Percentiles rank a stretch among this genome's conserved stretches.
phyloP scores from a whole-genome alignment of 2,797 vertebrate species.

The Eulemur mongoz region DNA sequence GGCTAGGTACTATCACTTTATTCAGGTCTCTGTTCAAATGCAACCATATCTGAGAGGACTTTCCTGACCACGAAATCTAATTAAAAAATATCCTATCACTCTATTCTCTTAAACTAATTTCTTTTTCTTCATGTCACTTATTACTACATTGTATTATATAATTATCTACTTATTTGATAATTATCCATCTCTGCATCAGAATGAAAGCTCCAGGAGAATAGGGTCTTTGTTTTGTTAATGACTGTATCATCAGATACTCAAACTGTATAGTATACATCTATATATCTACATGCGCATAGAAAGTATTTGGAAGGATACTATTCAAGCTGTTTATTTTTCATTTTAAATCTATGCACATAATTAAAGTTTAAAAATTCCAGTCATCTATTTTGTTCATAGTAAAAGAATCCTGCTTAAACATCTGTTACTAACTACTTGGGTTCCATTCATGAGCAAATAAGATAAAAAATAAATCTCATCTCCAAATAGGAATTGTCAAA shows the following conservation, averaged over 20 bases:
- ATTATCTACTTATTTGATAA: constrained; percentile 39
- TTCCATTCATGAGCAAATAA: constrained; percentile 45
- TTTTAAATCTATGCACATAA: constrained; percentile 34
- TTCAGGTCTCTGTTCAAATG: background rate
- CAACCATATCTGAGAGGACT: background rate
- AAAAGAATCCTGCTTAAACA: background rate
- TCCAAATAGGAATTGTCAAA: background rate
- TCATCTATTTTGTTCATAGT: background rate
- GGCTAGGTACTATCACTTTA: background rate
- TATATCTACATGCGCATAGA: background rate
- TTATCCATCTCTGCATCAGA: background rate
- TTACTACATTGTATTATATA: background rate
- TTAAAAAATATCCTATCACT: background rate
- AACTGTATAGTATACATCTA: background rate
- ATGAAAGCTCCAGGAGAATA: background rate
- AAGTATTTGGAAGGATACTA: background rate
- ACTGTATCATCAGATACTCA: background rate
- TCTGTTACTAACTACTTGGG: background rate
- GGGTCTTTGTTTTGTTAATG: constrained; percentile 5
- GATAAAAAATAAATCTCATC: constrained; percentile 17
- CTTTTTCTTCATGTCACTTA: background rate
- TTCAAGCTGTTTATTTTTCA: background rate
- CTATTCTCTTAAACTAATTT: background rate
- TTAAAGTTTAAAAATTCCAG: constrained; percentile 30
- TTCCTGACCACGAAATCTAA: background rate